Percentiles rank a stretch among this genome's conserved stretches.
phyloP scores from a whole-genome alignment of 2,888 invertebrate species.

The Dryobotodes eremita region DNA sequence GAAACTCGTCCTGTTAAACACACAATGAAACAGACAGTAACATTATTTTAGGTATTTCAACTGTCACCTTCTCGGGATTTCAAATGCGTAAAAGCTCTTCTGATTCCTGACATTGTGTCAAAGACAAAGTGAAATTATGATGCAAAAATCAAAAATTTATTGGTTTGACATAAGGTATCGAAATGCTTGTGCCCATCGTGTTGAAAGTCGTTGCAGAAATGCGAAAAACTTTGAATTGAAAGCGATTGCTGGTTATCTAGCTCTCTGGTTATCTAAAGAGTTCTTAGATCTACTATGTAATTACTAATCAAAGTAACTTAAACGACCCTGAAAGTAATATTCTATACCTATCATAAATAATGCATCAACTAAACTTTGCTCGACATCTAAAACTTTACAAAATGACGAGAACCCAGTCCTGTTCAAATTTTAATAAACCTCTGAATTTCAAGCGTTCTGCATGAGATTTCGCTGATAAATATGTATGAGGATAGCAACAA shows the following conservation, averaged over 20 bases:
- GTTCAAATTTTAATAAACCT: conserved; percentile 37
- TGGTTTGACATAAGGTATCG: too few relatives aligned
- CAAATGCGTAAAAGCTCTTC: not conserved
- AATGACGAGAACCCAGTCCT: conserved; percentile 1
- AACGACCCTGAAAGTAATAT: not conserved
- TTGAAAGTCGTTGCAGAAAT: too few relatives aligned
- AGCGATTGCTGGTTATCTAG: too few relatives aligned
- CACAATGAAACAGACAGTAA: not conserved
- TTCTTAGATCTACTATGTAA: not conserved
- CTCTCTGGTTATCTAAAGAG: not conserved
- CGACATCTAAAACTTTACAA: conserved; percentile 14
- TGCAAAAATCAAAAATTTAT: too few relatives aligned
- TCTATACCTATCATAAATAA: conserved; percentile 8
- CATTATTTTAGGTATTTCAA: not conserved
- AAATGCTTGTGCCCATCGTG: too few relatives aligned
- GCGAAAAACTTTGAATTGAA: too few relatives aligned
- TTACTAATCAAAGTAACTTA: too few relatives aligned
- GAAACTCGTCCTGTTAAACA: too few relatives aligned
- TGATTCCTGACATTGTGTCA: not conserved
- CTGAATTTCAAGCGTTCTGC: conserved; percentile 31
- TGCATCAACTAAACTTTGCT: not conserved
- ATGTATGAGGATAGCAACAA: conserved; percentile 32
- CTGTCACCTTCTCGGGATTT: not conserved
- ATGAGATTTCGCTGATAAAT: conserved; percentile 21
- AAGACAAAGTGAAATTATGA: too few relatives aligned